Evolutionary conservation across 2,113 vertebrate species (phyloP).

Genomic region (Cebus imitator): DNA sequence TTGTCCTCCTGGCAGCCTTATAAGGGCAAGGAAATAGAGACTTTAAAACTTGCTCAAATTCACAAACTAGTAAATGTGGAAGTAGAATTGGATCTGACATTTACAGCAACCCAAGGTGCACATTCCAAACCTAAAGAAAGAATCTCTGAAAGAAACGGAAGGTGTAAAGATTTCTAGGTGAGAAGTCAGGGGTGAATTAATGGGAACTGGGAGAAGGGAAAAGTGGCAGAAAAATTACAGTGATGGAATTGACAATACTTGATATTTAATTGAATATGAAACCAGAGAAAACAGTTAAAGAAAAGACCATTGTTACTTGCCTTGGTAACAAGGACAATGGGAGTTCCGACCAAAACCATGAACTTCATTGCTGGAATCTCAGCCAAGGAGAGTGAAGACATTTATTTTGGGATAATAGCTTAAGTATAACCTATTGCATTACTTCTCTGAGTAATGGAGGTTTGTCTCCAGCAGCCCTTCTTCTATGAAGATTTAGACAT

Average conservation of each 20-base stretch:
- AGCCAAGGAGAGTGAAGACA: not conserved
- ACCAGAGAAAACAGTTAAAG: not conserved
- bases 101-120: not conserved
- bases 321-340: not conserved
- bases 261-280: not conserved
- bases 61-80: not conserved
- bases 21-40: not conserved
- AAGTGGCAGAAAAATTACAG: not conserved
- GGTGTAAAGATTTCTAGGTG: not conserved
- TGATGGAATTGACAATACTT: not conserved
- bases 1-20: not conserved
- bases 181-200: not conserved
- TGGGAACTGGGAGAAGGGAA: not conserved
- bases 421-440: not conserved
- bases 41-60: not conserved
- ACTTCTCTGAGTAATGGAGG: not conserved
- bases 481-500: not conserved
- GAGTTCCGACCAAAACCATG: not conserved
- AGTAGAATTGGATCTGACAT: not conserved
- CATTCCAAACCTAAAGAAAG: not conserved
- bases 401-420: not conserved
- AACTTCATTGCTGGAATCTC: not conserved
- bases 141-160: not conserved
- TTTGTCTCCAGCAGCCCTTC: not conserved
- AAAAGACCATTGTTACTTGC: not conserved